Conservation (phyloP, 2,888 invertebrate genomes). For the Sarcophaga rosellei region DNA sequence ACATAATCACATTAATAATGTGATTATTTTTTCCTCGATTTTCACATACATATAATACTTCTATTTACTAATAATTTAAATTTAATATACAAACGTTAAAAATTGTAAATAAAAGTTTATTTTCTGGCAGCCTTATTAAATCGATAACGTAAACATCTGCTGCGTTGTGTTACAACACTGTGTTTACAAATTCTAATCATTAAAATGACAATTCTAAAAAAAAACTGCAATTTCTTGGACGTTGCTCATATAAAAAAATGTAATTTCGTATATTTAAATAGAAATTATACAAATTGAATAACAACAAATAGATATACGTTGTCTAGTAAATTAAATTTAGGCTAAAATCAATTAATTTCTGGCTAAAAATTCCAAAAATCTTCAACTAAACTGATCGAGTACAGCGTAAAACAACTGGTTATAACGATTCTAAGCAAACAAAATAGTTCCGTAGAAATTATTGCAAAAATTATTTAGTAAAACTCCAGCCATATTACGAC, state of each 20-base stretch:
- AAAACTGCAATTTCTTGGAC: slow-evolving; percentile 42
- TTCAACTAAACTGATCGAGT: neutral
- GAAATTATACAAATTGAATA: slow-evolving; percentile 41
- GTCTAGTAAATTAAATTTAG: neutral
- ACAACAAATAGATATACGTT: slow-evolving; percentile 4
- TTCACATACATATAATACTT: no score
- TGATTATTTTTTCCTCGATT: no score
- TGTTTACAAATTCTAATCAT: slow-evolving; percentile 50
- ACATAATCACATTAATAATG: no score
- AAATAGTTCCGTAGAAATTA: slow-evolving; percentile 20
- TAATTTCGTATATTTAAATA: slow-evolving; percentile 24
- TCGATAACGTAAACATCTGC: neutral
- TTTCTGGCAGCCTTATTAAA: neutral
- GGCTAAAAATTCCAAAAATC: slow-evolving; percentile 3
- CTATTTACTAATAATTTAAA: no score
- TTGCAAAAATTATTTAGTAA: slow-evolving; percentile 26
- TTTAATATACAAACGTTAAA: neutral
- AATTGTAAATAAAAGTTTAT: neutral
- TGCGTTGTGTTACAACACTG: slow-evolving; percentile 25
- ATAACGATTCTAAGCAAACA: slow-evolving; percentile 11
- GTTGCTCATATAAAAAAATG: slow-evolving; percentile 45
- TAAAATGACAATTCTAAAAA: slow-evolving; percentile 55
- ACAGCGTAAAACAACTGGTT: neutral
- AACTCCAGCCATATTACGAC: slow-evolving; percentile 26
- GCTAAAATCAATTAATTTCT: neutral